Evolutionary conservation across 2,113 vertebrate species (phyloP).

Genomic region (Bos indicus): DNA sequence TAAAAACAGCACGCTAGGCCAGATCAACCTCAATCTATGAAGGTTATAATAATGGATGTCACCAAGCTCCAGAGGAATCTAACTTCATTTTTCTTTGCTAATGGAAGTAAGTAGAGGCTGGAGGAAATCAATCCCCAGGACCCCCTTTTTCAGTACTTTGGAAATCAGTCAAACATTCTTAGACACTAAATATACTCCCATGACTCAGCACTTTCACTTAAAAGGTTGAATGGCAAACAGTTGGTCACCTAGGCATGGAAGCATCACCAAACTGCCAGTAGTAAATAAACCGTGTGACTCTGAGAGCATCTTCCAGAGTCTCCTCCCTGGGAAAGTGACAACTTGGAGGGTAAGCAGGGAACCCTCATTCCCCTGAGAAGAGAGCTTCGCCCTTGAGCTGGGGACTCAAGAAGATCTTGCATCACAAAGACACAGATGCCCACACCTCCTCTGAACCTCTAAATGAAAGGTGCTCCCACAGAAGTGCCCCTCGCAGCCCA

Average conservation of each 20-base stretch:
- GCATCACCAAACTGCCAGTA: background rate
- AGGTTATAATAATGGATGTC: background rate
- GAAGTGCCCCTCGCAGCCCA: background rate
- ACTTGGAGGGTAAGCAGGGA: background rate
- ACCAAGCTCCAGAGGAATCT: background rate
- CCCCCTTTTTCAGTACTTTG: background rate
- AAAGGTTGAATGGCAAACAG: background rate
- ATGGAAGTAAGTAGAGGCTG: background rate
- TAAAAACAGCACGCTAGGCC: background rate
- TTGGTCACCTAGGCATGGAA: background rate
- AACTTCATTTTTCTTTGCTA: background rate
- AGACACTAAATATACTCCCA: background rate
- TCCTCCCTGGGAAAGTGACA: background rate
- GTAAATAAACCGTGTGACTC: background rate
- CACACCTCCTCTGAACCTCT: background rate
- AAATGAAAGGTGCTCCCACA: background rate
- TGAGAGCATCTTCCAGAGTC: background rate
- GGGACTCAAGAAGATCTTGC: background rate
- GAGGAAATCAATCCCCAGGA: background rate
- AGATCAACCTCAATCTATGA: background rate
- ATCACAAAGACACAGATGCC: background rate
- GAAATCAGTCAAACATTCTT: background rate
- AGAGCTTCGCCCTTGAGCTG: background rate
- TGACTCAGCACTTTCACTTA: background rate
- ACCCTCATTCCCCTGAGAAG: no score